Evolutionary conservation across 2,797 vertebrate species (phyloP), one percentile per base, ranked within the genome.

Genomic region (Podargus strigoides): DNA sequence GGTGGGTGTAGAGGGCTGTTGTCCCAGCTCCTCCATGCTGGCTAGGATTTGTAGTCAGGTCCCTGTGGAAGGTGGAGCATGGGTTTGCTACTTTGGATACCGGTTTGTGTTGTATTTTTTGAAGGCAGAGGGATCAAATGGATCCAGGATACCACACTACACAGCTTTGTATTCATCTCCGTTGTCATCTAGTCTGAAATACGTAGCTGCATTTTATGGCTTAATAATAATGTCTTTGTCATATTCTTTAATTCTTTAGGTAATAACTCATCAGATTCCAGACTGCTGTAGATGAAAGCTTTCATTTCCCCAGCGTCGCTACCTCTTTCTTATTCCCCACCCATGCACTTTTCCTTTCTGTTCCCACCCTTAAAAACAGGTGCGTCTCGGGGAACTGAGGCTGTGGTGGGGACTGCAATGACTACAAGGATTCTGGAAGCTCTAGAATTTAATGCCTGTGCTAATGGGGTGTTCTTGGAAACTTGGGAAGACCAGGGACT

Each of bases 161-260:
- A 68, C 64, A 78, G 84, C 91, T 95, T 93, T 93, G 85, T 94
- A 82, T 94, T 96, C 87, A 92, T 93, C 87, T 97, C 75, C 95
- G 73, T 89, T 93, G 84, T 94, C 94, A 70, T 94, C 89, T 82
- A 82, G 85, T 79, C 92, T 96, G 86, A 97, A 95, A 90, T 87
- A 96, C 68, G 86, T 87, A 58, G 93, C 84, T 94, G 84, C 90
- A 37, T 96, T 92, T 95, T 96, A 93, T 80, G 80, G 85, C 84
- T 90, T 90, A 64, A 85, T 94, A 76, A 89, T 77, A 82, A 80
- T 76, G 80, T 87, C 94, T 96, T 94, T 87, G 80, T 87, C 89
- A 88, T 90, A 67, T 95, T 95, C 93, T 94, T 91, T 94, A 86
- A 76, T 91, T 94, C 94, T 91, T 93, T 23, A 79, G 76, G 90